Evolutionary conservation across 2,888 invertebrate genomes (phyloP).

Genomic region (Lapara coniferarum): DNA sequence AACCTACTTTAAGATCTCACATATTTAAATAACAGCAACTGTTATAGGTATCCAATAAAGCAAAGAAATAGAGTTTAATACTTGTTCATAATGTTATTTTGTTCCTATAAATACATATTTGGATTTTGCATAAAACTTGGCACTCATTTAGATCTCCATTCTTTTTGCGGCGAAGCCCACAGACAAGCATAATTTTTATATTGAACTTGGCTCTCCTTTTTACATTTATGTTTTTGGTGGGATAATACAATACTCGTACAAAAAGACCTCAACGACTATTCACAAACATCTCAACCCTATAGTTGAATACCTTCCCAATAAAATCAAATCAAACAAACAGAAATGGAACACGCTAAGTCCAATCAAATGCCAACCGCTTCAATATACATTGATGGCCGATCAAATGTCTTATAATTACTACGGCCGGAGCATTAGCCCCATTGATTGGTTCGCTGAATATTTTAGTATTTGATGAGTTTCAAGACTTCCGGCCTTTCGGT

Average conservation of each 20-base stretch:
- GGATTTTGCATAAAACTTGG: too few species aligned
- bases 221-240: too few species aligned
- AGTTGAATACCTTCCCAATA: conserved; percentile 1
- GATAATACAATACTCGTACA: neutral
- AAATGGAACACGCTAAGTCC: conserved; percentile 20
- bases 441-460: conserved; percentile 22
- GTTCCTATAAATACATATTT: too few species aligned
- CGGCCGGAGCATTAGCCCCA: conserved; percentile 23
- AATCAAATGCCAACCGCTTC: conserved; percentile 22
- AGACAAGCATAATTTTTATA: too few species aligned
- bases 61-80: too few species aligned
- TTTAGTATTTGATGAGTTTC: conserved; percentile 23
- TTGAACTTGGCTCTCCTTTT: too few species aligned
- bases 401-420: conserved; percentile 24
- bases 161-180: too few species aligned
- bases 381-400: conserved; percentile 24
- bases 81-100: too few species aligned
- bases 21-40: too few species aligned
- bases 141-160: too few species aligned
- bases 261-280: neutral
- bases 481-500: conserved; percentile 10
- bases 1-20: too few species aligned
- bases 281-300: neutral
- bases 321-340: conserved; percentile 20
- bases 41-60: too few species aligned